Evolutionary conservation across 1,140 invertebrate species (phyloP).

Genomic region (Cheumatopsyche charites): DNA sequence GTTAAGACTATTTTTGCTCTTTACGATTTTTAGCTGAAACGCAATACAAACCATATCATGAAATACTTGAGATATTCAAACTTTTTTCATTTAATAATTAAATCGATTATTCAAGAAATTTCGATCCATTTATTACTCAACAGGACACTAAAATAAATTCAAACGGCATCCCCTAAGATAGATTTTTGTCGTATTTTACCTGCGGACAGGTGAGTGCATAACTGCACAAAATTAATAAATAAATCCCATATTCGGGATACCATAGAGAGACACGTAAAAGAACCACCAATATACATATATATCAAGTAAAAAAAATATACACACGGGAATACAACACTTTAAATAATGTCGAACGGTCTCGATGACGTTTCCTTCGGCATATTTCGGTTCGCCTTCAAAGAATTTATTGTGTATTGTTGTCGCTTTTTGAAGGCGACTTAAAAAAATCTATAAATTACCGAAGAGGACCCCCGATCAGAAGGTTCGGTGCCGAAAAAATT

Average conservation of each 20-base stretch:
- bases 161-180: not conserved
- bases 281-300: constrained; percentile 8
- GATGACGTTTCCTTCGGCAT: constrained; percentile 34
- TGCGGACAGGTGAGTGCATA: constrained; percentile 31
- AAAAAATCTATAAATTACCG: constrained; percentile 36
- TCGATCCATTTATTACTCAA: too few species aligned
- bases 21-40: too few species aligned
- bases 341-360: constrained; percentile 32
- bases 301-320: not conserved
- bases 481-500: constrained; percentile 31
- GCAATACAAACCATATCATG: too few species aligned
- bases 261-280: not conserved
- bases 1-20: too few species aligned
- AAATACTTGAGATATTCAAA: too few species aligned
- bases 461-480: constrained; percentile 12
- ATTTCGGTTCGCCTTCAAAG: constrained; percentile 34
- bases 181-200: constrained; percentile 10
- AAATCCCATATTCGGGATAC: constrained; percentile 26
- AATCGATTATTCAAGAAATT: too few species aligned
- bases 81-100: too few species aligned
- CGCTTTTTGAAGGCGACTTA: constrained; percentile 34
- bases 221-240: constrained; percentile 38
- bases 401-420: constrained; percentile 38
- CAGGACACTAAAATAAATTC: too few species aligned
- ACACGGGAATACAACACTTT: constrained; percentile 19